Evolutionary conservation across 1,140 invertebrate genomes (phyloP), one percentile per base, ranked within the genome.

Genomic region (Anoplolepis gracilipes): DNA sequence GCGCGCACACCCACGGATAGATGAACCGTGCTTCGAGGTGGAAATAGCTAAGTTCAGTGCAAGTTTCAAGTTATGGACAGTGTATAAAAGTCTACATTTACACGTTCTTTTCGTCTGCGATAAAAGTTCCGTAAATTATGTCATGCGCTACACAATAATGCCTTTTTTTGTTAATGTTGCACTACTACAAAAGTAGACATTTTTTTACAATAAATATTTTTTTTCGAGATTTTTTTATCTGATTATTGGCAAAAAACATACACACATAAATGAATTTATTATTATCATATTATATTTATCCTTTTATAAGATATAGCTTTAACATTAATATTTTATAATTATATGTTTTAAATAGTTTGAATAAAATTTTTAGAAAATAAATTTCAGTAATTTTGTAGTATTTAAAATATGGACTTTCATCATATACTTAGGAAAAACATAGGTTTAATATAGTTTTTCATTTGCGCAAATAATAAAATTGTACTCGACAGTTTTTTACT

Each of bases 51-150:
- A 70, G 67, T 19, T 36, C 13, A 36, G 22, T 72, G n/a, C 78
- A 82, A 61, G 65, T 81, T 81, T 72, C 78, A 53, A 57, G 78
- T 82, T 82, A 73, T 82, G 67, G 67, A 82, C 53, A n/a, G 46
- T 36, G 11, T 73, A 82, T 46, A 81, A 46, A 73, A 79, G 62
- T 72, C 67, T 59, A 39, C 78, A 61, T 59, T 72, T 73, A 82
- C 78, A 73, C 78, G 28, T 72, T 72, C 69, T n/a, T 53, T 25
- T 39, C 10, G 8, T 59, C 3, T 13, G 25, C 28, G 53, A 59
- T 72, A 59, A 72, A 81, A 81, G 25, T 72, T 49, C 28, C 19
- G 69, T 72, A 46, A 72, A 19, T 82, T 61, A 53, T 79, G 22
- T 22, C 39, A 36, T 2, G 39, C 19, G 61, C 25, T 25, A 25